Percentiles rank a stretch among this genome's conserved stretches.
phyloP scores from a whole-genome alignment of 2,113 vertebrate genomes.

The Macrotus californicus region DNA sequence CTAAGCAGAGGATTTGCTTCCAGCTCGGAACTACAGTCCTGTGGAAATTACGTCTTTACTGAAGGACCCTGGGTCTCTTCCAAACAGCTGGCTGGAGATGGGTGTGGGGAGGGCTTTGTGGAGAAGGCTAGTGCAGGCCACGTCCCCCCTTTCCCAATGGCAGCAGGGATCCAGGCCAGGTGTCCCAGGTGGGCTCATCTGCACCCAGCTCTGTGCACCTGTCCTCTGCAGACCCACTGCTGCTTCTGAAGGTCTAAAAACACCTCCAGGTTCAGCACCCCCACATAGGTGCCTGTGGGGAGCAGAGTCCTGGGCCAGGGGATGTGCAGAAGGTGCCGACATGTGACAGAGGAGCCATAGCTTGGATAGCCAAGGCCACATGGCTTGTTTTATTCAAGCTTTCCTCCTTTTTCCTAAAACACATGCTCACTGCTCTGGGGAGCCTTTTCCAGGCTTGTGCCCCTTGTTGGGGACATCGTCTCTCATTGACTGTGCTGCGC shows the following conservation, averaged over 20 bases:
- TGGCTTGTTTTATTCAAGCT: neutral
- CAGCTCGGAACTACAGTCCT: neutral
- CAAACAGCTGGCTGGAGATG: neutral
- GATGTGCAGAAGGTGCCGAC: no score
- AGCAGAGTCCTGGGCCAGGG: no score
- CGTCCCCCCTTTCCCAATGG: neutral
- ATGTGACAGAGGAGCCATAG: neutral
- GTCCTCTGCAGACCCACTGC: neutral
- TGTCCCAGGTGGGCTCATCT: neutral
- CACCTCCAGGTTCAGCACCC: neutral
- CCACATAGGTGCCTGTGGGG: neutral
- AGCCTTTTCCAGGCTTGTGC: rapidly evolving
- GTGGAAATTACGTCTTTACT: neutral
- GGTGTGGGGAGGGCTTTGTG: neutral
- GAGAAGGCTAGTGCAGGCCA: neutral
- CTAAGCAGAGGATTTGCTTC: neutral
- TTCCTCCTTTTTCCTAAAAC: neutral
- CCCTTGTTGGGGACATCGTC: neutral
- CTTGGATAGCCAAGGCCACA: no score
- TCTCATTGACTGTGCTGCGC: neutral
- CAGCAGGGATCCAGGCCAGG: neutral
- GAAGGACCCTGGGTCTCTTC: neutral
- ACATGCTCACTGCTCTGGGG: rapidly evolving
- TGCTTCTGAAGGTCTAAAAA: neutral
- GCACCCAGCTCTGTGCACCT: neutral